phyloP scores from a whole-genome alignment of 2,888 invertebrate species.

The Drosophila melanosoma region DNA sequence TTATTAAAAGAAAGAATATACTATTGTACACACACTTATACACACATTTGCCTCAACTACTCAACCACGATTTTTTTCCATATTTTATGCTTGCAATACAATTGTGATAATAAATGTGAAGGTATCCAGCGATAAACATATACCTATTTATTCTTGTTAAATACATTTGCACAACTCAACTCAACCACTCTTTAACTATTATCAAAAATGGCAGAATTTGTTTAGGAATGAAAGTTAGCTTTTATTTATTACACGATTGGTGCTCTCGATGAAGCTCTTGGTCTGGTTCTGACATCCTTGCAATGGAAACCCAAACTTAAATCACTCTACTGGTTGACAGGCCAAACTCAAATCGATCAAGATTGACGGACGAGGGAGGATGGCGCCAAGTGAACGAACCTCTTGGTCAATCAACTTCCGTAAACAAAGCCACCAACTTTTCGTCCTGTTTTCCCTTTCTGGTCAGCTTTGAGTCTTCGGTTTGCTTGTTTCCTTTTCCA shows the following conservation, averaged over 20 bases:
- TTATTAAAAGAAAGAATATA: too few species aligned
- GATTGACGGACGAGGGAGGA: slow-evolving; percentile 25
- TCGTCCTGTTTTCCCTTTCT: slow-evolving; percentile 4
- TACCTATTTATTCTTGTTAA: background rate
- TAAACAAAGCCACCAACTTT: slow-evolving; percentile 56
- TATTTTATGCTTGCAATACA: background rate
- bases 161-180: background rate
- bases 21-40: background rate
- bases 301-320: slow-evolving; percentile 14
- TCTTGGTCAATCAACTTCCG: slow-evolving; percentile 53
- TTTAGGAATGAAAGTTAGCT: background rate
- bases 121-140: background rate
- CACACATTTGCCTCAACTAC: background rate
- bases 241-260: slow-evolving; percentile 16
- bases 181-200: background rate
- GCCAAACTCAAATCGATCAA: slow-evolving; percentile 64
- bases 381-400: slow-evolving; percentile 59
- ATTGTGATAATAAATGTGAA: background rate
- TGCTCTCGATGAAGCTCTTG: background rate
- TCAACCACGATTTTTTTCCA: background rate
- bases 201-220: background rate
- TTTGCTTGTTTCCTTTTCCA: slow-evolving; percentile 16
- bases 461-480: slow-evolving; percentile 6
- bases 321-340: slow-evolving; percentile 36
- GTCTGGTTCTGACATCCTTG: background rate